These are phyloP conservation scores for Neoaliturus tenellus DNA, from an alignment of 2,888 invertebrate genomes.

Conservation along the genomic window DNA sequence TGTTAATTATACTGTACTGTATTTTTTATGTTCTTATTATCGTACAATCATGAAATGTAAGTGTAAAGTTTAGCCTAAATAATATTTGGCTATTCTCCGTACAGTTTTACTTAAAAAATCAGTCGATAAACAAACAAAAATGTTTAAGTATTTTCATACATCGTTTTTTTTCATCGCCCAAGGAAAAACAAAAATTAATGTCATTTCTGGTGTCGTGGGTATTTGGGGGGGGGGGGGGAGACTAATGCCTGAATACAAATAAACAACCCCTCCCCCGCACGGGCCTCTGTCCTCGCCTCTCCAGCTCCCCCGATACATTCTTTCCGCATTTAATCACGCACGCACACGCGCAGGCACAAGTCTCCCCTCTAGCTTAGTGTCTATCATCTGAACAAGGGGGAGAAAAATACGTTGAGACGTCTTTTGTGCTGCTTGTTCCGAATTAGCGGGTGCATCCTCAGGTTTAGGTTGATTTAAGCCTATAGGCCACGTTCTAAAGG, in stretches of 20 bases:
- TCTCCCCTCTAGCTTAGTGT: background rate
- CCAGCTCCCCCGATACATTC: background rate
- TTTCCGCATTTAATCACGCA: background rate
- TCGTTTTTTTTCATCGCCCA: too few relatives aligned
- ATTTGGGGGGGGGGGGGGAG: background rate
- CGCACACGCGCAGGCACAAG: background rate
- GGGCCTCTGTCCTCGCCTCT: background rate
- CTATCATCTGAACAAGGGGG: slow-evolving; percentile 5
- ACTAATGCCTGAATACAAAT: background rate
- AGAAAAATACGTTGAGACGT: slow-evolving; percentile 25
- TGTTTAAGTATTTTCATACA: too few relatives aligned
- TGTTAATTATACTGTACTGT: too few relatives aligned
- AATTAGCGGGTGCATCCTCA: background rate
- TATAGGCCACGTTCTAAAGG: too few relatives aligned
- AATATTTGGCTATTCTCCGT: too few relatives aligned
- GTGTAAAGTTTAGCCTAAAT: too few relatives aligned
- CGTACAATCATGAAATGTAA: too few relatives aligned
- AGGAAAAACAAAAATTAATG: too few relatives aligned
- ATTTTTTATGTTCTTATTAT: too few relatives aligned
- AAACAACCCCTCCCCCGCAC: background rate
- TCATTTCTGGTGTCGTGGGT: too few relatives aligned
- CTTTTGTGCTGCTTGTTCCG: slow-evolving; percentile 18
- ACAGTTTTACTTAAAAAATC: too few relatives aligned
- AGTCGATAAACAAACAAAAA: too few relatives aligned
- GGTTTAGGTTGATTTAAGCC: background rate